A percentile compares a stretch with the other conserved stretches of the same genome.
Evolutionary conservation across 2,888 invertebrate genomes (phyloP).

Genomic region (Hyles lineata): DNA sequence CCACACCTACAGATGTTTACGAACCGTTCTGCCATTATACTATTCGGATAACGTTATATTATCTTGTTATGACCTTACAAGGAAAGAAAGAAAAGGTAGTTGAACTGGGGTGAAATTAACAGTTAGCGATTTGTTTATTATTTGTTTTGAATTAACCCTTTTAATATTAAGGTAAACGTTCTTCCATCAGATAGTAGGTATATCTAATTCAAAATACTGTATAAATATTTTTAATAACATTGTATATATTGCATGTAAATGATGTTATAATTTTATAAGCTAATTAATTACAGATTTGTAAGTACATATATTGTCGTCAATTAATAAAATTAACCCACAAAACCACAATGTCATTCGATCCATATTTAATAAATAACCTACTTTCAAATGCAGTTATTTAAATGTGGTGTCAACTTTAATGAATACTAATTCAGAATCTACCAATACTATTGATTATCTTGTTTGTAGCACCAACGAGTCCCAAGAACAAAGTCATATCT

Average conservation of each 20-base stretch:
- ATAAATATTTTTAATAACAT: too few relatives aligned
- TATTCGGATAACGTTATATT: background rate
- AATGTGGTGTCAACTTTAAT: background rate
- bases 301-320: background rate
- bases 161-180: too few relatives aligned
- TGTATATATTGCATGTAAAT: too few relatives aligned
- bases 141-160: too few relatives aligned
- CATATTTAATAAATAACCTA: background rate
- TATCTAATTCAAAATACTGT: too few relatives aligned
- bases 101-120: conserved; percentile 4
- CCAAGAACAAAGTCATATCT: too few relatives aligned
- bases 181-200: too few relatives aligned
- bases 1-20: conserved; percentile 23
- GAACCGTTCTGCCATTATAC: conserved; percentile 7
- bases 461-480: too few relatives aligned
- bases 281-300: too few relatives aligned
- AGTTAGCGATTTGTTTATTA: background rate
- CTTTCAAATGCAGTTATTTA: background rate
- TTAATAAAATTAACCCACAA: background rate
- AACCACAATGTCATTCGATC: background rate
- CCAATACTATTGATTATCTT: too few relatives aligned
- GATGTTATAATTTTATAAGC: too few relatives aligned
- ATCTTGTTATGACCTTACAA: background rate
- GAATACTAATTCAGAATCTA: background rate
- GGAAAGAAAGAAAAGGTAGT: background rate